These are phyloP conservation scores for Rhingia rostrata DNA, from an alignment of 2,888 invertebrate genomes.

Conservation along the genomic window DNA sequence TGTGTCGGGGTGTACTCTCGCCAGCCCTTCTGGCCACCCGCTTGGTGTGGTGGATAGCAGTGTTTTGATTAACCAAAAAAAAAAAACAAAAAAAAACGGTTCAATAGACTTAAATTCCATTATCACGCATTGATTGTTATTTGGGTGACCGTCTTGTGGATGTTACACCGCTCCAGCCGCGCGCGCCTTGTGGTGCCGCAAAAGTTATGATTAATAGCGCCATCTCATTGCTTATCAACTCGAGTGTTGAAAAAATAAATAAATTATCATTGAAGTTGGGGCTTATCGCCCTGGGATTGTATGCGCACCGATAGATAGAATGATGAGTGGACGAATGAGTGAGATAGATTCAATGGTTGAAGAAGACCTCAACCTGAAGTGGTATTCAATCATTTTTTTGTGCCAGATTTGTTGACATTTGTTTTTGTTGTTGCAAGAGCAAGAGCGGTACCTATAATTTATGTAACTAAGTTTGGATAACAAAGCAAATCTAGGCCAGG, in stretches of 20 bases:
- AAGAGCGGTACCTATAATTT: constrained; percentile 4
- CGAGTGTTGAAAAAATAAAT: constrained; percentile 66
- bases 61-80: constrained; percentile 35
- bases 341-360: constrained; percentile 38
- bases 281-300: constrained; percentile 58
- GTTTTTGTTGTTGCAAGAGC: constrained; percentile 12
- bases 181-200: constrained; percentile 19
- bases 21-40: too few species aligned
- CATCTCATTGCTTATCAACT: constrained; percentile 67
- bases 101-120: constrained; percentile 58
- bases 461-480: constrained; percentile 21
- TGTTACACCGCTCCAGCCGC: not conserved
- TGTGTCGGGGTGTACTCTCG: constrained; percentile 9
- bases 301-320: not conserved
- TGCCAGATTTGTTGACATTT: constrained; percentile 66
- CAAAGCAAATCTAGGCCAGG: constrained; percentile 27
- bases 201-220: constrained; percentile 71
- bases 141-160: constrained; percentile 16
- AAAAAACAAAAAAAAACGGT: constrained; percentile 18
- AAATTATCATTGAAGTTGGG: constrained; percentile 59
- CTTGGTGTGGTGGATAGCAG: not conserved
- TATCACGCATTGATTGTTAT: constrained; percentile 58
- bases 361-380: constrained; percentile 45
- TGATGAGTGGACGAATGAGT: constrained; percentile 26
- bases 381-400: constrained; percentile 64